Conservation (phyloP, 2,888 invertebrate species). For the Amaurobius ferox region DNA sequence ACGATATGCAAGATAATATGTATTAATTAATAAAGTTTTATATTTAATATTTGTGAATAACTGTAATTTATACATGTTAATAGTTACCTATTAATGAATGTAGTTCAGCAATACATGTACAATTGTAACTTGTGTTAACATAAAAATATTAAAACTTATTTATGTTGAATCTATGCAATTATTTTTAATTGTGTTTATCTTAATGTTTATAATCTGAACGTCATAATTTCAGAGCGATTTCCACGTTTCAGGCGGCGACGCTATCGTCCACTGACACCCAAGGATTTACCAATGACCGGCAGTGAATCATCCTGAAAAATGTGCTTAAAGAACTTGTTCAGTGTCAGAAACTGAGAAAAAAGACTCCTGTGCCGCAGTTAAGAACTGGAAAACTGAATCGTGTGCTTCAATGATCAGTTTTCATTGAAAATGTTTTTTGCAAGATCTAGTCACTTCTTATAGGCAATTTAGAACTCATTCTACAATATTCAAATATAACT, state of each 20-base stretch:
- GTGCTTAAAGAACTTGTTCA: not conserved
- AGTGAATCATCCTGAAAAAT: constrained; percentile 69
- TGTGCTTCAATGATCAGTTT: constrained; percentile 12
- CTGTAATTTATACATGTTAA: too few species aligned
- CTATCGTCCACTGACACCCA: constrained; percentile 73
- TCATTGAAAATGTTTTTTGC: constrained; percentile 25
- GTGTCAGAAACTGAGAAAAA: not conserved
- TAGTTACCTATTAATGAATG: too few species aligned
- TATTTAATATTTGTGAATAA: too few species aligned
- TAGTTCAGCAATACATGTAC: too few species aligned
- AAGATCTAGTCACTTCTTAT: constrained; percentile 65
- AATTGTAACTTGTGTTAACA: too few species aligned
- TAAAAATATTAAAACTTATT: too few species aligned
- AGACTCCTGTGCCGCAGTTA: not conserved
- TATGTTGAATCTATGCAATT: too few species aligned
- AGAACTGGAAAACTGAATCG: constrained; percentile 6
- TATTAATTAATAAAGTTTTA: too few species aligned
- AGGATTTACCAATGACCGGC: constrained; percentile 73
- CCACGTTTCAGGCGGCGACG: constrained; percentile 73
- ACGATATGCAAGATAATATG: too few species aligned
- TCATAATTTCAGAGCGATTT: constrained; percentile 69
- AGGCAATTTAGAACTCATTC: constrained; percentile 53
- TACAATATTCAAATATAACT: constrained; percentile 44
- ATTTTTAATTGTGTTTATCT: not conserved
- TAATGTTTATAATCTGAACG: constrained; percentile 50